Conservation (phyloP, 2,113 vertebrate genomes). For the Zootoca vivipara region DNA sequence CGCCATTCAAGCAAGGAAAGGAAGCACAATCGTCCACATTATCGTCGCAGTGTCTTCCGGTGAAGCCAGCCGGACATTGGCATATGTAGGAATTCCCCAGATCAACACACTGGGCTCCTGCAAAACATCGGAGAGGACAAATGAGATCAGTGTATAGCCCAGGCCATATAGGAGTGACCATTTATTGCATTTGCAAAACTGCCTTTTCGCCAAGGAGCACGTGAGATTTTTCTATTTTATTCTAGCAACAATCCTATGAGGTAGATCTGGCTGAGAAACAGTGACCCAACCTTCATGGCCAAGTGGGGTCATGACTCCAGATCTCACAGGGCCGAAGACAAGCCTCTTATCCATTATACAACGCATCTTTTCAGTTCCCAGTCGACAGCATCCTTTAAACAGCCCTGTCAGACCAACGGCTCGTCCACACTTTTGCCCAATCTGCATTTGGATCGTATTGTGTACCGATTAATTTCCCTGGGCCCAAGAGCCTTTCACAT, state of each 20-base stretch:
- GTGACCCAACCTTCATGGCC: neutral
- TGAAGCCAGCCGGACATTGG: conserved; percentile 91
- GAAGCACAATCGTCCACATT: conserved; percentile 84
- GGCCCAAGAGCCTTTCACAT: no score
- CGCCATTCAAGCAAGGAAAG: conserved; percentile 91
- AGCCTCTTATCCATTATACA: neutral
- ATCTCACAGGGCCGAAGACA: neutral
- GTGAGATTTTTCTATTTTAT: neutral
- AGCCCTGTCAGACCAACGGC: no score
- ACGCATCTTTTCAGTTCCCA: neutral
- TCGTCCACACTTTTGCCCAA: no score
- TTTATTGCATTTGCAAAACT: neutral
- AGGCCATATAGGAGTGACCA: neutral
- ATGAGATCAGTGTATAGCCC: neutral
- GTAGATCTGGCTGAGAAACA: neutral
- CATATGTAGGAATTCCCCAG: conserved; percentile 92
- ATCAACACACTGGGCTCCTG: conserved; percentile 92
- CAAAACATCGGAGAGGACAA: conserved; percentile 14
- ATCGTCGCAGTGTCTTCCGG: conserved; percentile 88
- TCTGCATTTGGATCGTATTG: no score
- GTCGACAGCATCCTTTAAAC: neutral
- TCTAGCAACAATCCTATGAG: neutral
- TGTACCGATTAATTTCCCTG: no score
- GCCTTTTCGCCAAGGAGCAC: neutral
- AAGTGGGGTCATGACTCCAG: neutral